A percentile compares a stretch with the other conserved stretches of the same genome.
Evolutionary conservation across 1,140 invertebrate genomes (phyloP).

Genomic region (Apis cerana): DNA sequence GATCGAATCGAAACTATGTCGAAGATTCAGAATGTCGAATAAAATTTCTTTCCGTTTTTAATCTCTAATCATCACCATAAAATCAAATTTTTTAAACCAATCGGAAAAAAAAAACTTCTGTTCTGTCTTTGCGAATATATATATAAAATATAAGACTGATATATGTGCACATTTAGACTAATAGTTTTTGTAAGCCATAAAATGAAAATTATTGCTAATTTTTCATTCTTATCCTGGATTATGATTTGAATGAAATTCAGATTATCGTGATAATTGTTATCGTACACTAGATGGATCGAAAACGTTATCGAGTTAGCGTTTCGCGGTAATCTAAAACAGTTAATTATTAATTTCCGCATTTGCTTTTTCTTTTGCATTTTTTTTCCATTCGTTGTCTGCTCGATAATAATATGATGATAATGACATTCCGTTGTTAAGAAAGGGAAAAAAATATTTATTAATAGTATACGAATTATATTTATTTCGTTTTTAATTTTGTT

Average conservation of each 20-base stretch:
- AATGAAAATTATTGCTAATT: conserved; percentile 45
- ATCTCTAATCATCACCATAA: conserved; percentile 2
- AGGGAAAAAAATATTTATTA: no score
- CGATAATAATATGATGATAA: neutral
- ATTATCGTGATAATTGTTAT: conserved; percentile 34
- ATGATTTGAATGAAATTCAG: conserved; percentile 52
- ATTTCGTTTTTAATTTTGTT: no score
- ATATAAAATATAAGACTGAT: neutral
- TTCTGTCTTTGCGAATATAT: neutral
- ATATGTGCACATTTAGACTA: neutral
- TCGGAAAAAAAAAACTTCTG: neutral
- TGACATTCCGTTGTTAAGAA: no score
- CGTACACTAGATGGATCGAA: conserved; percentile 12
- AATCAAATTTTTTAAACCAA: conserved; percentile 24
- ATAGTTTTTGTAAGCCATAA: neutral
- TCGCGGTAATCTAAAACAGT: neutral
- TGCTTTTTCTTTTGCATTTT: neutral
- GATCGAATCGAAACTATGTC: conserved; percentile 27
- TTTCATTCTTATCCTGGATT: conserved; percentile 51
- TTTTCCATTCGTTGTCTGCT: neutral
- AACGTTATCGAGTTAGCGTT: conserved; percentile 5
- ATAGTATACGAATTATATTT: no score
- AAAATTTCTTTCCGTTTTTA: conserved; percentile 33
- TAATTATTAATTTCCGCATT: neutral
- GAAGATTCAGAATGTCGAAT: conserved; percentile 43